Evolutionary conservation across 2,888 invertebrate species (phyloP).

Genomic region (Pachydiplax longipennis): DNA sequence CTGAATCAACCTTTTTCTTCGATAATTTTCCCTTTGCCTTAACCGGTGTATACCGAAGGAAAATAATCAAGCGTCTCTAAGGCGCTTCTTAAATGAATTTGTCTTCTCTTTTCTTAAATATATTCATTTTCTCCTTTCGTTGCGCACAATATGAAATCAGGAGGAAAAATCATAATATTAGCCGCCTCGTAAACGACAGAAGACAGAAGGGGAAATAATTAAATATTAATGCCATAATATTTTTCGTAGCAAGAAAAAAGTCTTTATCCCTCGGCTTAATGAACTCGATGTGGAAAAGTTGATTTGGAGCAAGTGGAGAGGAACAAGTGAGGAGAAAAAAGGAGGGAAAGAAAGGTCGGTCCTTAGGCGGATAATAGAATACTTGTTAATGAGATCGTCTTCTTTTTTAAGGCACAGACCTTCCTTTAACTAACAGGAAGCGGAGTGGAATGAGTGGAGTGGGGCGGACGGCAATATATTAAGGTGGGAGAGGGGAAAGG

Average conservation of each 20-base stretch:
- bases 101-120: neutral
- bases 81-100: no score
- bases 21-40: no score
- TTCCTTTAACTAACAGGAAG: neutral
- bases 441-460: neutral
- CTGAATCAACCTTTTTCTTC: no score
- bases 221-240: slow-evolving; percentile 33
- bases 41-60: no score
- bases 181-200: neutral
- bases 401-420: neutral
- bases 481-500: neutral
- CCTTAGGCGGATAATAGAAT: slow-evolving; percentile 25
- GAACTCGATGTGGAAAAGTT: slow-evolving; percentile 19
- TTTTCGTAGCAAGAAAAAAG: neutral
- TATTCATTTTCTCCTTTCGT: neutral
- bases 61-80: no score
- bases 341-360: neutral
- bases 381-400: slow-evolving; percentile 33
- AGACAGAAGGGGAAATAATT: neutral
- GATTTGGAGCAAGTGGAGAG: slow-evolving; percentile 16
- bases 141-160: slow-evolving; percentile 13
- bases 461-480: neutral
- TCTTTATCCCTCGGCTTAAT: slow-evolving; percentile 17
- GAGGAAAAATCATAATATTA: neutral
- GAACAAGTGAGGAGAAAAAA: neutral